Evolutionary conservation across 2,888 invertebrate species (phyloP).

Genomic region (Crioceris asparagi): DNA sequence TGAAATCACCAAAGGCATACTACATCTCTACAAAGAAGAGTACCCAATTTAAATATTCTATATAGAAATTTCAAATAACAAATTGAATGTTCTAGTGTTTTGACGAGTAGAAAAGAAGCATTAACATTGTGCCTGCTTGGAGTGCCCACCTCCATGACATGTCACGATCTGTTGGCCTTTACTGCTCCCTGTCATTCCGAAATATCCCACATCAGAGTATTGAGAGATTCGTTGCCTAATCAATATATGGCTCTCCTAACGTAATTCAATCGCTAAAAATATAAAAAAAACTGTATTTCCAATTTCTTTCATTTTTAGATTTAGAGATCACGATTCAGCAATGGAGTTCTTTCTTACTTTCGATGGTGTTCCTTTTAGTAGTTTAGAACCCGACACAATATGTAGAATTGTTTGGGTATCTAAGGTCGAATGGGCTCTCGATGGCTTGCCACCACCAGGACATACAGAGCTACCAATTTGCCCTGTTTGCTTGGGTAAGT

Average conservation of each 20-base stretch:
- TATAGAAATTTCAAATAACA: not conserved
- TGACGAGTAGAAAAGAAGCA: slow-evolving; percentile 47
- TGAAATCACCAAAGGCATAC: slow-evolving; percentile 90
- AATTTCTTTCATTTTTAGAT: slow-evolving; percentile 37
- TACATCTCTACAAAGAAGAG: slow-evolving; percentile 97
- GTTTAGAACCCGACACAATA: slow-evolving; percentile 79
- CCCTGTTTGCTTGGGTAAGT: slow-evolving; percentile 72
- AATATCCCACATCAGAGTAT: slow-evolving; percentile 83
- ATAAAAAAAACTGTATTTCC: not conserved
- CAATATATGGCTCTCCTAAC: slow-evolving; percentile 96
- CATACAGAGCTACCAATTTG: slow-evolving; percentile 96
- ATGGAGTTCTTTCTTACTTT: slow-evolving; percentile 87
- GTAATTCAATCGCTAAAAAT: slow-evolving; percentile 39
- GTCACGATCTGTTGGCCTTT: slow-evolving; percentile 87
- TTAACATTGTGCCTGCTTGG: slow-evolving; percentile 81
- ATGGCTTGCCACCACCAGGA: slow-evolving; percentile 54
- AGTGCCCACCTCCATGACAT: slow-evolving; percentile 83
- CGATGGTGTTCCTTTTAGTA: slow-evolving; percentile 89
- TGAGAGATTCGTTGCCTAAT: slow-evolving; percentile 85
- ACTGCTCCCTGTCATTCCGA: slow-evolving; percentile 86
- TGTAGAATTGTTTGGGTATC: slow-evolving; percentile 96
- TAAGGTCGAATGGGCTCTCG: slow-evolving; percentile 74
- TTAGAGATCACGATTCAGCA: slow-evolving; percentile 65
- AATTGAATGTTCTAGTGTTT: slow-evolving; percentile 24
- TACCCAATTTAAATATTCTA: slow-evolving; percentile 35